These are phyloP conservation scores for Torymus auratus DNA, from an alignment of 2,888 invertebrate genomes.

Conservation along the genomic window DNA sequence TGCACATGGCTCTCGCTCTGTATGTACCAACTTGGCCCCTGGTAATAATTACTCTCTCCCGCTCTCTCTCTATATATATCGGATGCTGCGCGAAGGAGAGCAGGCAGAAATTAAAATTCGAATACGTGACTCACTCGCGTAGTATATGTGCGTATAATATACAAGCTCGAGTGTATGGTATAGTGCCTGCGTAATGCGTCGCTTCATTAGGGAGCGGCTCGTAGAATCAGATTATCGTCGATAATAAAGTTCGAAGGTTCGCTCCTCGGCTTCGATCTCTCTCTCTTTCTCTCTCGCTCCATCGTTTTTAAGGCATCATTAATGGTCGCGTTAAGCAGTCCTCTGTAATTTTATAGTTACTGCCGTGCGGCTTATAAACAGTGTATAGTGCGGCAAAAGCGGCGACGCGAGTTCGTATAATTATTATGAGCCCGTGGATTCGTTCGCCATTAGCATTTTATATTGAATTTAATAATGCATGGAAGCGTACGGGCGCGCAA, in stretches of 20 bases:
- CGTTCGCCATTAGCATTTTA: neutral
- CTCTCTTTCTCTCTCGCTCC: neutral
- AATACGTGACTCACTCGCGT: slow-evolving; percentile 67
- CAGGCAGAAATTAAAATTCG: slow-evolving; percentile 67
- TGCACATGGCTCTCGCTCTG: slow-evolving; percentile 73
- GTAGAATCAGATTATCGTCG: slow-evolving; percentile 54
- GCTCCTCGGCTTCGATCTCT: neutral
- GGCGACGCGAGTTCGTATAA: neutral
- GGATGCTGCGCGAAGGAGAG: slow-evolving; percentile 37
- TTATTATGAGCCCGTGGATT: slow-evolving; percentile 2
- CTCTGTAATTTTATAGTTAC: slow-evolving; percentile 31
- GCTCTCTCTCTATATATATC: neutral
- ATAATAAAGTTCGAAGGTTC: slow-evolving; percentile 48
- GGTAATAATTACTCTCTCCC: slow-evolving; percentile 49
- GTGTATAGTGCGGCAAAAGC: too few relatives aligned
- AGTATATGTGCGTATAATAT: too few relatives aligned
- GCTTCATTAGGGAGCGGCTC: slow-evolving; percentile 53
- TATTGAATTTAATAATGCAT: neutral
- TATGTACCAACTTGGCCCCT: slow-evolving; percentile 26
- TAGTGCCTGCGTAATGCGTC: slow-evolving; percentile 37
- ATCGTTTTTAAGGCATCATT: slow-evolving; percentile 19
- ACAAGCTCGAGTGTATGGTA: too few relatives aligned
- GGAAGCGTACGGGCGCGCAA: too few relatives aligned
- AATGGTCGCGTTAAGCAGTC: slow-evolving; percentile 32
- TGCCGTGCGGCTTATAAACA: too few relatives aligned